Evolutionary conservation across 2,797 vertebrate species (phyloP).

Genomic region (Takifugu ocellatus): DNA sequence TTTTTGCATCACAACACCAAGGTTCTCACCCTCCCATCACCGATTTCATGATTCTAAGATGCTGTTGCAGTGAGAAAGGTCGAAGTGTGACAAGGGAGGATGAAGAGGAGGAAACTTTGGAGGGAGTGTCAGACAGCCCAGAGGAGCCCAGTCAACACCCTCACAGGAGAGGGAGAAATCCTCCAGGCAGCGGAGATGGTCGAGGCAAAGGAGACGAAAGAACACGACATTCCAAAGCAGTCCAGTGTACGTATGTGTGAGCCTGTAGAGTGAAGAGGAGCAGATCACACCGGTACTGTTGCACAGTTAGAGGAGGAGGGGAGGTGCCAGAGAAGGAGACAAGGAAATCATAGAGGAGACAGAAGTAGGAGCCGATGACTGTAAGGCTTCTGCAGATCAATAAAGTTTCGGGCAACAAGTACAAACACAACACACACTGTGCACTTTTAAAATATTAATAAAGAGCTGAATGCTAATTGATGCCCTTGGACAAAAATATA

Average conservation of each 20-base stretch:
- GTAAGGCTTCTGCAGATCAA: too few species aligned
- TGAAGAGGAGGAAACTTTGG: conserved; percentile 28
- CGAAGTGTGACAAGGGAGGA: conserved; percentile 40
- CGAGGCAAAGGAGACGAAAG: conserved; percentile 18
- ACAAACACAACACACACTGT: too few species aligned
- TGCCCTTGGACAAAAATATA: too few species aligned
- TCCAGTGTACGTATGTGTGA: conserved; percentile 5
- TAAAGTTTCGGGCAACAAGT: too few species aligned
- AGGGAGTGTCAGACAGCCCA: conserved; percentile 38
- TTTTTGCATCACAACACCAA: too few species aligned
- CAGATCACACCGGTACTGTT: neutral
- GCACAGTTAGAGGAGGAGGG: too few species aligned
- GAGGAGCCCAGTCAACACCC: conserved; percentile 23
- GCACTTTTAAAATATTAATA: too few species aligned
- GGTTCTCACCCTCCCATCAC: too few species aligned
- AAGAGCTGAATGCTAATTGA: too few species aligned
- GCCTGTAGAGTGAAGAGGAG: neutral
- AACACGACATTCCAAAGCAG: conserved; percentile 21
- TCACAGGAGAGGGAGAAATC: conserved; percentile 13
- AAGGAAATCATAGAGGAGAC: too few species aligned
- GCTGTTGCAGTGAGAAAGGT: conserved; percentile 19
- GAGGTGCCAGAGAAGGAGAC: too few species aligned
- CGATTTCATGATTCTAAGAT: neutral
- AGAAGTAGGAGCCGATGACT: too few species aligned
- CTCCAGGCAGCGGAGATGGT: conserved; percentile 26